phyloP scores from a whole-genome alignment of 2,113 vertebrate species.

The Nyctibius bracteatus region DNA sequence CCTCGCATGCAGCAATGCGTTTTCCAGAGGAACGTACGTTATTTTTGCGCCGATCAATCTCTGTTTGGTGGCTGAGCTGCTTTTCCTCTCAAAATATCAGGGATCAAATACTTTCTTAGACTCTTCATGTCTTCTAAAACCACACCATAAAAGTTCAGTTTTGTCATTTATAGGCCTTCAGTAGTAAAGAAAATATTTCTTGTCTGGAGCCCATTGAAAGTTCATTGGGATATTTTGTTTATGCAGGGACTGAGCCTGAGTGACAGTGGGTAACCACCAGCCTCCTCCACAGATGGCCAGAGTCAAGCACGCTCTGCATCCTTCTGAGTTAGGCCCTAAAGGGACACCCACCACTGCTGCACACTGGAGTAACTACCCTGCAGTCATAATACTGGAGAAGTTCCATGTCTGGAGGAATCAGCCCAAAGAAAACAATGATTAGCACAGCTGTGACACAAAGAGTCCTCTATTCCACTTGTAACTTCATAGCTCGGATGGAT shows the following conservation, averaged over 20 bases:
- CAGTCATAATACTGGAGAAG: background rate
- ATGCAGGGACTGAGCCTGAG: background rate
- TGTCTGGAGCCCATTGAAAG: background rate
- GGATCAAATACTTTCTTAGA: background rate
- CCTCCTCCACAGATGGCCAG: background rate
- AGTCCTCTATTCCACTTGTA: background rate
- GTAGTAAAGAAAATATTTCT: background rate
- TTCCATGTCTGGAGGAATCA: background rate
- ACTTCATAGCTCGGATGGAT: background rate
- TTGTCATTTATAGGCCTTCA: background rate
- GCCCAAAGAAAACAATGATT: background rate
- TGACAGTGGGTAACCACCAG: background rate
- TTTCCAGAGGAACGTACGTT: background rate
- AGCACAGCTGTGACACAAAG: background rate
- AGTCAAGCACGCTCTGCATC: fast-evolving
- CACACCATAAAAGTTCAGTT: background rate
- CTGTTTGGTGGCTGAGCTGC: background rate
- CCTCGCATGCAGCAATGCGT: background rate
- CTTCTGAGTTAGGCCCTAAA: background rate
- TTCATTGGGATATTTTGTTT: background rate
- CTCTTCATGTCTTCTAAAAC: background rate
- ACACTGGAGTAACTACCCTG: background rate
- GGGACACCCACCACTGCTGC: background rate
- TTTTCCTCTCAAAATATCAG: background rate
- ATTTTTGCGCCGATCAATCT: background rate